phyloP scores from a whole-genome alignment of 2,113 vertebrate genomes.

The Circaetus gallicus region DNA sequence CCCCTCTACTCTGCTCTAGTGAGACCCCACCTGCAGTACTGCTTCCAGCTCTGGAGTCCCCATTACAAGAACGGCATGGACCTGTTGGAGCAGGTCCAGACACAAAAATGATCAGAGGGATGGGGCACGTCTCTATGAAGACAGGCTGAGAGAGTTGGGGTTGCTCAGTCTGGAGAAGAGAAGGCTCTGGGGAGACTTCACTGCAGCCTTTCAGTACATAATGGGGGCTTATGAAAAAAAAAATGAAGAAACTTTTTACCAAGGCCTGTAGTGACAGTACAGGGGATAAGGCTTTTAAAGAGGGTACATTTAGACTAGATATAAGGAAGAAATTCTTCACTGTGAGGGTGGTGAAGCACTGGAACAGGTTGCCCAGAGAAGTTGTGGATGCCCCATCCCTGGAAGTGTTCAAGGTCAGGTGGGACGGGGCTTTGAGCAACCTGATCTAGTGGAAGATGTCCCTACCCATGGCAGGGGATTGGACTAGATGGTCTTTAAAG shows the following conservation, averaged over 20 bases:
- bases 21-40: background rate
- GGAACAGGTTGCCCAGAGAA: background rate
- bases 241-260: background rate
- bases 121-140: background rate
- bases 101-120: background rate
- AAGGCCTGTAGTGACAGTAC: background rate
- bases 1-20: fast-evolving
- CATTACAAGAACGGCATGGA: background rate
- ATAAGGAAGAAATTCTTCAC: background rate
- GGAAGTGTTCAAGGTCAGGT: background rate
- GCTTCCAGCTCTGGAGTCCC: background rate
- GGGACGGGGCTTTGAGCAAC: background rate
- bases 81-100: background rate
- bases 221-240: background rate
- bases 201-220: background rate
- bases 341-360: background rate
- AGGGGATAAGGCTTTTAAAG: background rate
- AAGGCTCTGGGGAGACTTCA: background rate
- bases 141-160: background rate
- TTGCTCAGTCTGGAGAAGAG: background rate
- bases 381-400: background rate
- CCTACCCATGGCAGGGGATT: background rate
- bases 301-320: background rate
- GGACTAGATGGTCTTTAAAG: background rate
- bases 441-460: too few relatives aligned